Evolutionary conservation across 1,140 invertebrate species (phyloP).

Genomic region (Aphidius ervi): DNA sequence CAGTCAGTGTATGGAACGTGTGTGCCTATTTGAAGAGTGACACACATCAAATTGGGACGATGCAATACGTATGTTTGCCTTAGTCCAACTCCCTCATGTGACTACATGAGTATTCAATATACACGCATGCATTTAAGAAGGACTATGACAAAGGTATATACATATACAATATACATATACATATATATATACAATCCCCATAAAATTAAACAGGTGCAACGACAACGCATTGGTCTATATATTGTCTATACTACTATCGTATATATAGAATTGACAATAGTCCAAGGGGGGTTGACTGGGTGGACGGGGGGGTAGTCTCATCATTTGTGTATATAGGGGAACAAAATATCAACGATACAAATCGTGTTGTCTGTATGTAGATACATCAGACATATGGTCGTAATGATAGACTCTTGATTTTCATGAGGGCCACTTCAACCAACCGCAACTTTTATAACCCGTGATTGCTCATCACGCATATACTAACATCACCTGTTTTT

Average conservation of each 20-base stretch:
- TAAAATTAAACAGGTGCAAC: constrained; percentile 18
- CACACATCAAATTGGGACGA: constrained; percentile 18
- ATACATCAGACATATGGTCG: constrained; percentile 46
- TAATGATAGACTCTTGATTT: constrained; percentile 54
- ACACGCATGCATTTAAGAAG: constrained; percentile 2
- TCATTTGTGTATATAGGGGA: no score
- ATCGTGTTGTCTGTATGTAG: constrained; percentile 29
- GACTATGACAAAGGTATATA: not conserved
- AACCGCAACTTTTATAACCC: constrained; percentile 26
- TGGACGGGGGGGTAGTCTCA: not conserved
- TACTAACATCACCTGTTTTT: constrained; percentile 8
- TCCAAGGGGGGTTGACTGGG: not conserved
- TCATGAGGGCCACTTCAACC: constrained; percentile 33
- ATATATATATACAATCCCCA: not conserved
- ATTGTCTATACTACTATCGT: not conserved
- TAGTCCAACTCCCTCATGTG: not conserved
- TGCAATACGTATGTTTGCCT: constrained; percentile 9
- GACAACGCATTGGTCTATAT: not conserved
- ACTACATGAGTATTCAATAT: no score
- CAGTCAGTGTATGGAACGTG: constrained; percentile 5
- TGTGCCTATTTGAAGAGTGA: constrained; percentile 23
- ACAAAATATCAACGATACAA: constrained; percentile 36
- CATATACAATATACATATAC: constrained; percentile 8
- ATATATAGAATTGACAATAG: not conserved
- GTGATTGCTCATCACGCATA: constrained; percentile 37